These are phyloP conservation scores for Synergus japonicus DNA, from an alignment of 2,888 invertebrate genomes.

Conservation along the genomic window DNA sequence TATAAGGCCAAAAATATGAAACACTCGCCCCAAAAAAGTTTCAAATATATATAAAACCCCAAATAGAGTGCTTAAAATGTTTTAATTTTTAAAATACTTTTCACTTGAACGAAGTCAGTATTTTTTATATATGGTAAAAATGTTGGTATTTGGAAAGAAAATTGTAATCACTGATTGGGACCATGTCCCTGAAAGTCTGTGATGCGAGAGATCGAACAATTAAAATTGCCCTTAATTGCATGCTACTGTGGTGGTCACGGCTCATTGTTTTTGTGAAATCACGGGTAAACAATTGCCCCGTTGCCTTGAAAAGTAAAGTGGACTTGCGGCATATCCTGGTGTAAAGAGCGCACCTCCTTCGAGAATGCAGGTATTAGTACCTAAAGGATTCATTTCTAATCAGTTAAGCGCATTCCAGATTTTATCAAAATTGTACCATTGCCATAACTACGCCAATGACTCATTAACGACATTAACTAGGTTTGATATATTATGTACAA, in stretches of 20 bases:
- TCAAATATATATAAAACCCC: too few relatives aligned
- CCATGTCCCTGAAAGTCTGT: background rate
- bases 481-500: background rate
- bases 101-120: too few relatives aligned
- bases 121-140: too few relatives aligned
- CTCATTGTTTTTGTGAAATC: conserved; percentile 47
- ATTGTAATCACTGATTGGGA: background rate
- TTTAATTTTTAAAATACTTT: too few relatives aligned
- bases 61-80: too few relatives aligned
- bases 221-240: conserved; percentile 44
- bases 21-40: too few relatives aligned
- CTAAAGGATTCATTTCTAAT: conserved; percentile 9
- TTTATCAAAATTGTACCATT: conserved; percentile 1
- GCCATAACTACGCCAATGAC: background rate
- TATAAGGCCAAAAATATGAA: too few relatives aligned
- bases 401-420: conserved; percentile 19
- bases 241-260: background rate
- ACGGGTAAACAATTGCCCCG: conserved; percentile 29
- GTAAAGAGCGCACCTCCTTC: background rate
- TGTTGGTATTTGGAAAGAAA: background rate
- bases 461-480: background rate
- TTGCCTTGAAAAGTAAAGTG: conserved; percentile 41
- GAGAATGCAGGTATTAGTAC: background rate
- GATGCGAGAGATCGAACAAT: background rate
- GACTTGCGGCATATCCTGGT: conserved; percentile 24